These are phyloP conservation scores for Lathamus discolor DNA, from an alignment of 2,113 vertebrate species.

Conservation along the genomic window DNA sequence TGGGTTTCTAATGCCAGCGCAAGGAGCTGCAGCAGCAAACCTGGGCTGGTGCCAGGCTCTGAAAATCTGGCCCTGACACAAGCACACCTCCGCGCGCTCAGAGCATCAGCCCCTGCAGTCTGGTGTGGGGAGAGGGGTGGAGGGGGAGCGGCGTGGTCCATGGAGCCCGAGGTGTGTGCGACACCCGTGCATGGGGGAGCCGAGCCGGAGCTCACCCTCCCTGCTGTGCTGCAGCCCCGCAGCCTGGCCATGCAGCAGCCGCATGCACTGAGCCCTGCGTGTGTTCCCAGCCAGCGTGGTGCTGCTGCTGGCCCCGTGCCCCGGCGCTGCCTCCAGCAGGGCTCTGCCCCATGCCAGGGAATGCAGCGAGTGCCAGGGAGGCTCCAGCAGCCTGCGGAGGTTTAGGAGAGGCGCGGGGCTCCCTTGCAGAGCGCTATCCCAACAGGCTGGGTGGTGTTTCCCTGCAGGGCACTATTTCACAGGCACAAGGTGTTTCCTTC, in stretches of 20 bases:
- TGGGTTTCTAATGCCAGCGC: not conserved
- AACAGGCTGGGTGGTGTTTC: not conserved
- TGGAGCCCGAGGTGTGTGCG: not conserved
- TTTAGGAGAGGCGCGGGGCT: not conserved
- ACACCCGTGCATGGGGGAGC: not conserved
- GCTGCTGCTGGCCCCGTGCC: not conserved
- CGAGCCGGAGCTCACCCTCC: not conserved
- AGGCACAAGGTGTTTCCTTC: not conserved
- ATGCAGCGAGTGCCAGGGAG: not conserved
- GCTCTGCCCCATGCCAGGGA: not conserved
- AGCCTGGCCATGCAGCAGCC: accelerated
- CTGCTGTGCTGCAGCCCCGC: not conserved
- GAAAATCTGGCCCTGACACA: not conserved
- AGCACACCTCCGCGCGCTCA: accelerated
- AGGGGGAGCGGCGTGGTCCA: accelerated
- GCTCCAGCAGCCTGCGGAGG: not conserved
- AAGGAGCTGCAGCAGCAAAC: not conserved
- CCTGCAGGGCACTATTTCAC: not conserved
- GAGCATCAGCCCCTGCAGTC: not conserved
- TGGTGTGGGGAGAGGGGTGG: not conserved
- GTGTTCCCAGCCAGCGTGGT: accelerated
- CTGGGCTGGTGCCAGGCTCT: not conserved
- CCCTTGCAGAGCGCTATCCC: not conserved
- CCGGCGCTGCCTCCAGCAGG: not conserved
- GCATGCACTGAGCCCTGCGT: accelerated